These are phyloP conservation scores for Drosophila ficusphila DNA, from an alignment of 1,140 invertebrate genomes.

Conservation along the genomic window DNA sequence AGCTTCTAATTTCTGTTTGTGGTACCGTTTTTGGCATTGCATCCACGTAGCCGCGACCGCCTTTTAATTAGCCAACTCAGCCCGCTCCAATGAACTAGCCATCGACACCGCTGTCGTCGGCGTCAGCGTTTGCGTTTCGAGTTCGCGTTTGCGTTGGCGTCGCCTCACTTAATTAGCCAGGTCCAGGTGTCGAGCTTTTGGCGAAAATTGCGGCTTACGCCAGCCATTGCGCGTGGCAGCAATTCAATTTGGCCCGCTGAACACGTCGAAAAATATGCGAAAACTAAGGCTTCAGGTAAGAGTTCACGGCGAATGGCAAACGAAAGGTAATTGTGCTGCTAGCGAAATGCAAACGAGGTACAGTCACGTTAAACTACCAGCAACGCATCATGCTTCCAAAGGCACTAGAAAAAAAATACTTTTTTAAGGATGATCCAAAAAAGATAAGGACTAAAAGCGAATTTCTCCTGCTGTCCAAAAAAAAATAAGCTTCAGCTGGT, in stretches of 20 bases:
- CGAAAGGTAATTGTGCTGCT: conserved; percentile 27
- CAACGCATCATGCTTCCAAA: no score
- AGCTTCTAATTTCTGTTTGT: conserved; percentile 55
- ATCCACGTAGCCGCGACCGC: conserved; percentile 63
- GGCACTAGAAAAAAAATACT: no score
- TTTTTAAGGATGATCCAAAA: no score
- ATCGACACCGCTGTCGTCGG: conserved; percentile 41
- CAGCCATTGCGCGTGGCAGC: conserved; percentile 19
- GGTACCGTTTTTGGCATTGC: conserved; percentile 63
- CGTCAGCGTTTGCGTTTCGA: no score
- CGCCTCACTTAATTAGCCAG: conserved; percentile 60
- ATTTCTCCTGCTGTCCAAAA: no score
- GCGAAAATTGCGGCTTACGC: conserved; percentile 3
- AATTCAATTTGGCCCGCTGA: conserved; percentile 41
- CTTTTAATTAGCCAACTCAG: conserved; percentile 69
- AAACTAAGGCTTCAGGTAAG: neutral
- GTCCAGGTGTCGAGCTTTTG: conserved; percentile 13
- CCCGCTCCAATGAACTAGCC: conserved; percentile 28
- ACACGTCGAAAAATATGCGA: conserved; percentile 10
- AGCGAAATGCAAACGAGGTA: conserved; percentile 1
- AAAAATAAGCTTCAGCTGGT: no score
- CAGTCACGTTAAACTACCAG: neutral
- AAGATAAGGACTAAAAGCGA: no score
- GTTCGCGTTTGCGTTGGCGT: no score
- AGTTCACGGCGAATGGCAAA: neutral